These are phyloP conservation scores for Buathra laborator DNA, from an alignment of 2,888 invertebrate genomes.

Conservation along the genomic window DNA sequence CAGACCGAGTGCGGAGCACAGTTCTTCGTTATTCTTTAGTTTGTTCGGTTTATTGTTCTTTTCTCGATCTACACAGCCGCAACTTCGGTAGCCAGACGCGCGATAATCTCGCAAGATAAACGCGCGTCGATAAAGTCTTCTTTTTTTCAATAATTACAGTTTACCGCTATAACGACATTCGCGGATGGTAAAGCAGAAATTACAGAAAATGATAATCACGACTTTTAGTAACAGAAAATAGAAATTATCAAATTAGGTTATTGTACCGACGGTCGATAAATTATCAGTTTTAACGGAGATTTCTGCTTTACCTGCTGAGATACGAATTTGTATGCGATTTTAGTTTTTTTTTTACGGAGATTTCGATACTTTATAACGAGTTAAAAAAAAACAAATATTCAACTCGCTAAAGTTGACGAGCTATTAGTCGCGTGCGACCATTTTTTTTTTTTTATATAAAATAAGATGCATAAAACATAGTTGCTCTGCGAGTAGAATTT, in stretches of 20 bases:
- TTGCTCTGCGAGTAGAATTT: neutral
- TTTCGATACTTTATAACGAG: neutral
- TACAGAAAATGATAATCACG: conserved; percentile 1
- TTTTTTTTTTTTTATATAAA: neutral
- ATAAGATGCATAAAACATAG: neutral
- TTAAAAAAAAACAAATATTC: neutral
- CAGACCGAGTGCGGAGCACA: neutral
- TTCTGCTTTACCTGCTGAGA: neutral
- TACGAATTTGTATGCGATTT: neutral
- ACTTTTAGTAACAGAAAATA: neutral
- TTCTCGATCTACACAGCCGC: neutral
- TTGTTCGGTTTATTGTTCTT: neutral
- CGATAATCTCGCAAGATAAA: neutral
- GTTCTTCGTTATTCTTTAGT: neutral
- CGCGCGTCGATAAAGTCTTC: neutral
- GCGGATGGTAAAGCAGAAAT: neutral
- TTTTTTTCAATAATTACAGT: neutral
- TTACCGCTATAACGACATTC: neutral
- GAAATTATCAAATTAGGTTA: neutral
- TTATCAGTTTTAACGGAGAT: neutral
- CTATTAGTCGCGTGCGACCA: neutral
- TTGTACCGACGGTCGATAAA: conserved; percentile 24
- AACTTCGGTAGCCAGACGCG: neutral
- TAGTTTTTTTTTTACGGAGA: neutral
- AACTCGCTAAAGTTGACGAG: neutral